Percentiles rank a stretch among this genome's conserved stretches.
These are phyloP conservation scores for Globodera rostochiensis DNA, from an alignment of 1,140 invertebrate genomes.

Conservation along the genomic window DNA sequence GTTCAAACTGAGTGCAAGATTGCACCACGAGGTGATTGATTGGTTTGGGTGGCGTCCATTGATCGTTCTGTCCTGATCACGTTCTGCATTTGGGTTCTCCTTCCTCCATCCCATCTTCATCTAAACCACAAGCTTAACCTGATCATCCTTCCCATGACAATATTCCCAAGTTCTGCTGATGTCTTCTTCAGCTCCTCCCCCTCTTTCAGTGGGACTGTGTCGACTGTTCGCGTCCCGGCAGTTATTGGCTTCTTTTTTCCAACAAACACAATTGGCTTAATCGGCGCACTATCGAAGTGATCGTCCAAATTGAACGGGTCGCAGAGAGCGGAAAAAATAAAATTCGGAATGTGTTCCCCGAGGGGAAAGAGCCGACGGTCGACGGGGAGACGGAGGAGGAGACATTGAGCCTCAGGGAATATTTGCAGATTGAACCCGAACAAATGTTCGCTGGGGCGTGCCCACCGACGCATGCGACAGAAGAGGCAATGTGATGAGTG, in stretches of 20 bases:
- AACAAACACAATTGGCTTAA: conserved; percentile 54
- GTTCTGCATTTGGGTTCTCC: not conserved
- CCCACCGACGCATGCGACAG: too few species aligned
- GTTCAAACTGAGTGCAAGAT: conserved; percentile 59
- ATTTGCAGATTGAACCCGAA: not conserved
- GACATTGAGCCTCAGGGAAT: not conserved
- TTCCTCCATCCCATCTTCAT: not conserved
- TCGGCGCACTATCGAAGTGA: conserved; percentile 19
- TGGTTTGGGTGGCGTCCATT: not conserved
- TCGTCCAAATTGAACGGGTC: conserved; percentile 16
- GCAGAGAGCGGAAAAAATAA: conserved; percentile 10
- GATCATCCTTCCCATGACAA: too few species aligned
- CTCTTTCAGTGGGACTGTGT: conserved; percentile 20
- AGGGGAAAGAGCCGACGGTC: conserved; percentile 4
- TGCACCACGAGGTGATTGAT: conserved; percentile 55
- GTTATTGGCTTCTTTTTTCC: conserved; percentile 58
- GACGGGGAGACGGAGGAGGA: not conserved
- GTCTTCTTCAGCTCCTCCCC: too few species aligned
- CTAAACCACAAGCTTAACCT: too few species aligned
- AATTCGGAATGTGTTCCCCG: conserved; percentile 8
- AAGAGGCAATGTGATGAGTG: too few species aligned
- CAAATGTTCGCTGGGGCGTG: not conserved
- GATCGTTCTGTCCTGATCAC: not conserved
- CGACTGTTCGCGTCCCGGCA: conserved; percentile 42
- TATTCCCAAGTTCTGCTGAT: too few species aligned